Base-by-base conservation (phyloP, 2,797 vertebrate genomes). In the Manis javanica region DNA sequence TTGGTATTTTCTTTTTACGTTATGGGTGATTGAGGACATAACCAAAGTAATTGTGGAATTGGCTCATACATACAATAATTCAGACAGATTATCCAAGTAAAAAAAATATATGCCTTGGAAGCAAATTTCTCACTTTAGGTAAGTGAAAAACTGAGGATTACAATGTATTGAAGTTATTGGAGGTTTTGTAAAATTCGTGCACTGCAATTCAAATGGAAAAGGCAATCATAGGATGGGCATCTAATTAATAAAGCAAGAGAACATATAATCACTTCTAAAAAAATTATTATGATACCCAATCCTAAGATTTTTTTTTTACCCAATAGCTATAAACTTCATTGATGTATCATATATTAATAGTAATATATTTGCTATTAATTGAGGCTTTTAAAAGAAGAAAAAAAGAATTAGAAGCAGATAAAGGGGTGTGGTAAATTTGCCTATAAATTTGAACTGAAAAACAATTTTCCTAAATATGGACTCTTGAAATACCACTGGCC, bases 231-330 rank as follows among this genome's bases (percentile, higher is more conserved):
- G 55, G 26, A 51, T 84, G 26, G 2, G 3, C 42, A 11, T 2
- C 31, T 88, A 74, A 93, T 86, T 85, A 91, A 96, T 37, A 81
- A 93, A 77, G 31, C 1, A 84, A 82, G 29, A 87, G 71, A 64
- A 71, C 7, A 82, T 75, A 39, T 19, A 31, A 71, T 77, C 34
- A 19, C 10, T 53, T 92, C 37, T 23, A 63, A 88, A 46, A 83
- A 75, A 88, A n/a, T 69, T 37, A 69, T 39, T 18, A 77, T 85
- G 21, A 42, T 59, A 21, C 2, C 34, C 7, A 86, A 16, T 26
- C 13, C 78, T 71, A 74, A 94, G 26, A 49, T 59, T 53, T 78
- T 34, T 51, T 57, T 83, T 91, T 88, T 29, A 24, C 29, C 19
- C 59, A 66, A 79, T 59, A 88, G 11, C 7, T 57, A 37, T 57